Evolutionary conservation across 2,113 vertebrate species (phyloP).

Genomic region (Pteropus alecto): DNA sequence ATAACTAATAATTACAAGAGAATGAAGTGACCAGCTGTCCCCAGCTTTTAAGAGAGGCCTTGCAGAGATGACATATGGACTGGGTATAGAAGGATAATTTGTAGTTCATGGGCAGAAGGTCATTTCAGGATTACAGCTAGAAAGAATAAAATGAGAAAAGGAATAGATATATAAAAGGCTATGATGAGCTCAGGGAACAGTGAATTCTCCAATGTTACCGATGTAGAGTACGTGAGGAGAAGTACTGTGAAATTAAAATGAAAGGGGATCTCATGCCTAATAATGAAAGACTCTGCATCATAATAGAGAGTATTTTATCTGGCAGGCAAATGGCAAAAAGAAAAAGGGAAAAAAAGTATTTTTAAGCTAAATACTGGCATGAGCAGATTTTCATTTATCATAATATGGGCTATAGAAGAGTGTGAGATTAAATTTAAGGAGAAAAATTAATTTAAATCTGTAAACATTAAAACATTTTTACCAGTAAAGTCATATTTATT

Average conservation of each 20-base stretch:
- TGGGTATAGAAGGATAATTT: background rate
- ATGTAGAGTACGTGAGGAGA: background rate
- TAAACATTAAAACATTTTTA: background rate
- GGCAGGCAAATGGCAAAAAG: background rate
- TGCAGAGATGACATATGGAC: background rate
- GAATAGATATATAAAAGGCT: background rate
- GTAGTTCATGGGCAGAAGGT: background rate
- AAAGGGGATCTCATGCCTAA: background rate
- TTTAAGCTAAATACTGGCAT: background rate
- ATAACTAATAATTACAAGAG: conserved; percentile 22
- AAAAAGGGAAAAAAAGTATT: background rate
- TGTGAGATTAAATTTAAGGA: background rate
- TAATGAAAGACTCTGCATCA: background rate
- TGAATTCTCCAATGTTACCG: background rate
- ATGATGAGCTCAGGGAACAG: background rate
- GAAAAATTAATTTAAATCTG: background rate
- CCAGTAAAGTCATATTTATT: background rate
- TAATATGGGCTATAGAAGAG: background rate
- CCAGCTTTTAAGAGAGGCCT: background rate
- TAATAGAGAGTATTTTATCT: background rate
- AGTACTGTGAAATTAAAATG: background rate
- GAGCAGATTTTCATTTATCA: background rate
- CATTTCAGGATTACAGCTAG: background rate
- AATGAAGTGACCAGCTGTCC: background rate
- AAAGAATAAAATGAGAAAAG: background rate